Evolutionary conservation across 1,140 invertebrate species (phyloP), one percentile per base, ranked within the genome.

Genomic region (Drosophila obscura): DNA sequence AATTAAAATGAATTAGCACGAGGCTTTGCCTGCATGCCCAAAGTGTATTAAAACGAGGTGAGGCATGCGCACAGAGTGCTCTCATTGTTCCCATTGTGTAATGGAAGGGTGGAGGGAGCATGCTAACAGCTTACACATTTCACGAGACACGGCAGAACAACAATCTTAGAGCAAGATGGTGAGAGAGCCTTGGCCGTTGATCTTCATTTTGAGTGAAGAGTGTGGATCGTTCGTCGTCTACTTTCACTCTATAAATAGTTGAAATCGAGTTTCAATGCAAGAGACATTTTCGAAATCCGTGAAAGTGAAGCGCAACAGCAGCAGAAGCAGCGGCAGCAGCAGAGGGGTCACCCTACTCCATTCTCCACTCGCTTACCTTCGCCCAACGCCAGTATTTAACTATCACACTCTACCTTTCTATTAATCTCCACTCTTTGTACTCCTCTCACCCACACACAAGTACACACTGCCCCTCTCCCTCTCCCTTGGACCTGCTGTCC

Each of bases 181-280:
- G 0, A 11, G 15, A 62, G 46, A 13, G 31, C 35, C 24, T 7
- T 19, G 16, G 6, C 48, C 43, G 51, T 11, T 50, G 58, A 48
- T 51, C 46, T 44, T 58, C 53, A 49, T 64, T 39, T 53, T 45
- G 49, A 52, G 60, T 41, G 62, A 39, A 13, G 35, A 13, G 35
- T 39, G 35, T 39, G 35, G 48, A 46, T 11, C 51, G n/a, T 58
- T 53, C 43, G 60, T 58, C 53, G 45, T 72, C 63, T 61, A 82
- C 82, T 85, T 85, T 85, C 82, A 87, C 82, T 85, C 75, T 82
- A 82, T 65, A 87, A 78, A 75, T 75, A 75, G 77, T 87, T 63
- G 44, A 87, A 80, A 84, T 84, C 73, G 68, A 73, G 60, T 85
- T 76, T 49, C 56, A 80, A 76, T 84, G 72, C 48, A 68, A 80